Base-by-base conservation (phyloP, 2,113 vertebrate genomes). In the Cavia porcellus region DNA sequence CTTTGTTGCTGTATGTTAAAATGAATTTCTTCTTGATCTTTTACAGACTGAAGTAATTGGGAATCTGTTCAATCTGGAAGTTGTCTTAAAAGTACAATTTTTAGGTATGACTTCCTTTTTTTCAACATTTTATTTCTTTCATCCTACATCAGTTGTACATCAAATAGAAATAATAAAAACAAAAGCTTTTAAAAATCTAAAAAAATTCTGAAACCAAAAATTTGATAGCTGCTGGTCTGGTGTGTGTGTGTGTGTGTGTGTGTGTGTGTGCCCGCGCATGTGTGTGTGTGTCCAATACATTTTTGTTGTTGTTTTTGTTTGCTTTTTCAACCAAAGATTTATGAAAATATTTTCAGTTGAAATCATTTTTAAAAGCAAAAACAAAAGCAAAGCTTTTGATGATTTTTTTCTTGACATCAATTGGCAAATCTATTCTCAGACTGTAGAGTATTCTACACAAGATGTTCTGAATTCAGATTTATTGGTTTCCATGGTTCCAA, bases 11-110 rank as follows among this genome's bases (percentile, higher is more conserved):
- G 87, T 0, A 22, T 90, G 97, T 98, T 97, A 98, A 97, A 28
- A 38, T 84, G 42, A 30, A 1, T 77, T 64, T 97, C 9, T 92
- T 97, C 98, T 74, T 96, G 72, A 70, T 98, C 93, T 98, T 96
- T 98, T 98, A 92, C 98, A 99, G 99, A 98, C 55, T 99, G 98
- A 99, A 98, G 98, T 98, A 97, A 97, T 80, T 82, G 98, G 97
- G 96, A 98, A 98, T 96, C 97, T 70, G 7, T 97, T 98, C 89
- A 95, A 97, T 7, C 68, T 70, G 35, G 35, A 70, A 70, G 35
- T n/a, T 38, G 35, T 70, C 35, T 70, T 70, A 70, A 70, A n/a
- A 70, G 68, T 3, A 70, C 30, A 70, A 38, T 70, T 55, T 55
- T 55, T 55, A 55, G 52, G 52, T 55, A 55, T 55, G 15, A 55